Evolutionary conservation across 2,888 invertebrate species (phyloP).

Genomic region (Drosophila diplacantha): DNA sequence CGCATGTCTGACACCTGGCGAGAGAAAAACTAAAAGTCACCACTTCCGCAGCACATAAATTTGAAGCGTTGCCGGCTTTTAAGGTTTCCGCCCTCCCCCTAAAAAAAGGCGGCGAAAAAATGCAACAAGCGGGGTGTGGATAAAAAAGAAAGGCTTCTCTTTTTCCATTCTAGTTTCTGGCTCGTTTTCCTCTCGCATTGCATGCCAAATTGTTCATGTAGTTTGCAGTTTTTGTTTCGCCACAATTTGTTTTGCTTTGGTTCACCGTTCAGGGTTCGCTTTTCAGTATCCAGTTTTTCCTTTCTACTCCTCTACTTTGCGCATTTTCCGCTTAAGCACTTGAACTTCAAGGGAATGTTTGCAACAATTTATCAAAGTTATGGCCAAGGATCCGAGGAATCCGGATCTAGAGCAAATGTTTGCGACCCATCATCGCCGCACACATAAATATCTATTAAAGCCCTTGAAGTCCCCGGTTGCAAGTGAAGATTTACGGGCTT

Average conservation of each 20-base stretch:
- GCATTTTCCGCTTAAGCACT: slow-evolving; percentile 38
- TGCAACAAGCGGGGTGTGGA: slow-evolving; percentile 3
- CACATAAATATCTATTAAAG: slow-evolving; percentile 68
- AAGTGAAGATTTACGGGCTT: slow-evolving; percentile 67
- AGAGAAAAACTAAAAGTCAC: slow-evolving; percentile 57
- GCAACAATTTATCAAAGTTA: slow-evolving; percentile 63
- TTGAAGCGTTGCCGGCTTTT: slow-evolving; percentile 54
- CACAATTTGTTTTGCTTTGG: slow-evolving; percentile 53
- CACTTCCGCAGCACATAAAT: slow-evolving; percentile 64
- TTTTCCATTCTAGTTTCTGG: slow-evolving; percentile 7
- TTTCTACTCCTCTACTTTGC: slow-evolving; percentile 16
- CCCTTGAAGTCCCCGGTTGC: slow-evolving; percentile 52
- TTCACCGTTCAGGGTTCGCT: slow-evolving; percentile 23
- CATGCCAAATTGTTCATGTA: slow-evolving; percentile 44
- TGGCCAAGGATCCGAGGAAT: slow-evolving; percentile 7
- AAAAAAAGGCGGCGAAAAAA: slow-evolving; percentile 21
- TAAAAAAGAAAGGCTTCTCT: slow-evolving; percentile 12
- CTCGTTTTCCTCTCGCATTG: slow-evolving; percentile 40
- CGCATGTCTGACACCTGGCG: slow-evolving; percentile 56
- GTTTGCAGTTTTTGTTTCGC: slow-evolving; percentile 40
- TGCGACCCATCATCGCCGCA: slow-evolving; percentile 22
- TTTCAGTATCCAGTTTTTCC: slow-evolving; percentile 11
- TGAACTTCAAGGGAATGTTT: slow-evolving; percentile 50
- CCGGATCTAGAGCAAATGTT: slow-evolving; percentile 24
- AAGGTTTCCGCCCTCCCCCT: slow-evolving; percentile 40